Evolutionary conservation across 2,113 vertebrate species (phyloP), one percentile per base, ranked within the genome.

Genomic region (Poecile atricapillus): DNA sequence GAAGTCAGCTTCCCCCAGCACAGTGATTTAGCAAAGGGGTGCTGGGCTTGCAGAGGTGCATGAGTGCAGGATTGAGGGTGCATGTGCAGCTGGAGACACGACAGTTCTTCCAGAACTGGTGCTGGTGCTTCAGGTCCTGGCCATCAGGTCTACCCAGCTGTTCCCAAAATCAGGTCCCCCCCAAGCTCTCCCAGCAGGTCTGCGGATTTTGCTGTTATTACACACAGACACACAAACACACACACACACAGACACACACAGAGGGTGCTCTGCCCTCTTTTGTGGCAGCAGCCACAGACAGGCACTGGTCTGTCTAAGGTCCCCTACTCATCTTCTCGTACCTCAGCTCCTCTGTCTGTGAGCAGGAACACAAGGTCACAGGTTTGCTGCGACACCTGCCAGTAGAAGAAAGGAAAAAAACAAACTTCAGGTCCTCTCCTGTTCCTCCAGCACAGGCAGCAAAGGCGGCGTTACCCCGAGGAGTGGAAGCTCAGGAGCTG

Each of bases 401-500:
- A 50, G 44, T 16, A 67, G 27, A 44, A 53, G 21, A 73, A 79
- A 43, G 10, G 15, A 11, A 24, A 15, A 46, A 73, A 43, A 13
- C 43, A 20, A 31, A 28, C 17, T 70, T 37, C 37, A 3, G 8
- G 10, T 30, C 41, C 70, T 52, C 50, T 81, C 15, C 8, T 3
- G 12, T 6, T 17, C 21, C 44, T 31, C 9, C 39, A 46, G 12
- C 35, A 3, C 39, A 24, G 62, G 28, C 53, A 80, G 70, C 15
- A 7, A 15, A 37, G 65, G 43, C 6, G 59, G 35, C 6, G 23
- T 5, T 8, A 13, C 69, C 52, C 24, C 35, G 1, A 11, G 3
- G 3, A 59, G 37, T 4, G 2, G 27, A 28, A 47, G 93, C 92
- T 94, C 93, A 93, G 94, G 60, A 88, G 93, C 83, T 92, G 94